Evolutionary conservation across 2,113 vertebrate genomes (phyloP).

Genomic region (Dicerorhinus sumatrensis): DNA sequence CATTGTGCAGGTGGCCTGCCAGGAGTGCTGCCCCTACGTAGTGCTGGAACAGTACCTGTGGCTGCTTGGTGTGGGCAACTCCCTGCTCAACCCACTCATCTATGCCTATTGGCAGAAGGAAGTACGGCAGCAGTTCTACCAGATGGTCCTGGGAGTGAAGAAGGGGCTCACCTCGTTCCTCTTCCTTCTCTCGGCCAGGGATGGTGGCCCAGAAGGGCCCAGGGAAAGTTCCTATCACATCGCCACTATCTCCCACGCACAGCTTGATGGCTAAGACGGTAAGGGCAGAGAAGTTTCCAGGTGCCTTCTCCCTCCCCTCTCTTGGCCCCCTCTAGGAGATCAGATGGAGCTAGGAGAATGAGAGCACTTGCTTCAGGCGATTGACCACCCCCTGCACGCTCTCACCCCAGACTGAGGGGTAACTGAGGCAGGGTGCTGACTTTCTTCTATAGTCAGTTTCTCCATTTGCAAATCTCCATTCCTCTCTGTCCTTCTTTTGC

Average conservation of each 20-base stretch:
- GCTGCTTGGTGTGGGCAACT: slow-evolving; percentile 93
- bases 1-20: slow-evolving; percentile 89
- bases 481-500: slow-evolving; percentile 36
- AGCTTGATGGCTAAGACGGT: slow-evolving; percentile 67
- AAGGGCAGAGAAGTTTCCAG: slow-evolving; percentile 59
- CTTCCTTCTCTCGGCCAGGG: background rate
- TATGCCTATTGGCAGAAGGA: slow-evolving; percentile 95
- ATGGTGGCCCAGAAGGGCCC: accelerated
- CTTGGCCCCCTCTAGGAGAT: background rate
- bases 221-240: slow-evolving; percentile 68
- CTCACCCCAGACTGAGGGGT: background rate
- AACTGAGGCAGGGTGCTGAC: background rate
- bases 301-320: background rate
- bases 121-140: slow-evolving; percentile 89
- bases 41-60: slow-evolving; percentile 93
- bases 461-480: slow-evolving; percentile 7
- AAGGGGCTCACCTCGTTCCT: slow-evolving; percentile 75
- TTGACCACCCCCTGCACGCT: background rate
- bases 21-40: slow-evolving; percentile 84
- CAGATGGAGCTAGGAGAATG: background rate
- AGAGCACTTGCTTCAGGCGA: slow-evolving; percentile 22
- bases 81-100: slow-evolving; percentile 93
- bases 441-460: slow-evolving; percentile 27
- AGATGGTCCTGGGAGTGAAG: slow-evolving; percentile 84
- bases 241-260: slow-evolving; percentile 64